A percentile compares a stretch with the other conserved stretches of the same genome.
These are phyloP conservation scores for Rhodophaea formosa DNA, from an alignment of 2,888 invertebrate species.

Conservation along the genomic window DNA sequence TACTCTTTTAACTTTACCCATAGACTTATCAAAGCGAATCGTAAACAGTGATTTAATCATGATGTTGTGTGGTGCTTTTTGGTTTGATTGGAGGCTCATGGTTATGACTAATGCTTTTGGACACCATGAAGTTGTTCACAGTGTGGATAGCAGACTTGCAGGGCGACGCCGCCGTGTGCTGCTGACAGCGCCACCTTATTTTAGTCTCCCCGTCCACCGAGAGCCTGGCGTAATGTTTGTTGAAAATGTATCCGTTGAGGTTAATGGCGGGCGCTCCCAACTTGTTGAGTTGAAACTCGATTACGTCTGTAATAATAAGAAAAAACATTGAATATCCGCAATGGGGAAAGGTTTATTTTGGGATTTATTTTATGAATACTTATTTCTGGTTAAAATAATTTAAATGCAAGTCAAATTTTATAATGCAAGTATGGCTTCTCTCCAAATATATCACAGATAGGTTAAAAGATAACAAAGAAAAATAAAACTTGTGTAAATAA, in stretches of 20 bases:
- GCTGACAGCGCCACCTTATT: not conserved
- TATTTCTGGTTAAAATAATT: too few relatives aligned
- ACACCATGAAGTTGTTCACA: not conserved
- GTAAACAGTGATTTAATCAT: too few relatives aligned
- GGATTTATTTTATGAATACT: too few relatives aligned
- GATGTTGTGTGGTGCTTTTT: too few relatives aligned
- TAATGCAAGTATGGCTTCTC: too few relatives aligned
- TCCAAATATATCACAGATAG: too few relatives aligned
- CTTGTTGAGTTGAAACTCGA: not conserved
- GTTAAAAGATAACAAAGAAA: too few relatives aligned
- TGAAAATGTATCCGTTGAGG: not conserved
- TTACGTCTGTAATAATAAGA: not conserved
- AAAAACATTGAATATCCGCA: not conserved
- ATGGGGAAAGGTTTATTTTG: too few relatives aligned
- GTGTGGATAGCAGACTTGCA: constrained; percentile 9
- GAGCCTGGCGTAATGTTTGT: not conserved
- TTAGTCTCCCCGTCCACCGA: not conserved
- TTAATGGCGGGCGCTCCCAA: not conserved
- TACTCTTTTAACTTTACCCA: too few relatives aligned
- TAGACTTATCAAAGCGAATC: too few relatives aligned
- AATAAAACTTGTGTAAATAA: too few relatives aligned
- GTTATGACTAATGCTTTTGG: not conserved
- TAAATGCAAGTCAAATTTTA: too few relatives aligned
- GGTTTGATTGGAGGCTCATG: not conserved
- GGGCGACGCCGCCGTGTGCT: constrained; percentile 11